Evolutionary conservation across 2,888 invertebrate species (phyloP), one percentile per base, ranked within the genome.

Genomic region (Mythimna lalbum): DNA sequence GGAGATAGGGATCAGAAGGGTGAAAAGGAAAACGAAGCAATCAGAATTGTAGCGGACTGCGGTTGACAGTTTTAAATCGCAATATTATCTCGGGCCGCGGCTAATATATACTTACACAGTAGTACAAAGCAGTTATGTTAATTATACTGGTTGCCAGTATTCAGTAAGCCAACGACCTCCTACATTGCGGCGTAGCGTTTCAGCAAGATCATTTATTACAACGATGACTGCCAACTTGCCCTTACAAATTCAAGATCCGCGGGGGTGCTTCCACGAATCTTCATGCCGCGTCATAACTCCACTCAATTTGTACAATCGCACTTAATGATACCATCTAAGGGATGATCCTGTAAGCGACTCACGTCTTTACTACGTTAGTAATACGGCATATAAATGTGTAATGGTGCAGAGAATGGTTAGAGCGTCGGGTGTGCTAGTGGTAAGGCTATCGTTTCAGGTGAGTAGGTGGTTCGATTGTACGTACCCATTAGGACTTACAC

Each of bases 251-350:
- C 78, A 75, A 82, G 82, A 82, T 84, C 69, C 70, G 57, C 65
- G 55, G 69, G 82, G 75, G 73, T 47, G 80, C 57, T 80, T 78
- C 80, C 68, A 80, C 76, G 85, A 80, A 83, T 76, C 84, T 84
- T 79, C 76, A 71, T 84, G 88, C 87, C 73, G 64, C 85, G 86
- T 89, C 88, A 88, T 89, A 88, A 89, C 88, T 87, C 81, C 82
- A 84, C 87, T 88, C 88, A 89, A 88, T 88, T 89, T 87, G 86
- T 87, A 87, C 84, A 85, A 87, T 85, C 80, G 84, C 76, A 79
- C 83, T 86, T 88, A 89, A 89, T 87, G 88, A 84, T 86, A 84
- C 81, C 76, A 82, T 84, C 77, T 64, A 70, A 64, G 53, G 69
- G 62, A 69, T 76, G 69, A 67, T 60, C 62, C 33, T 73, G 77